Evolutionary conservation across 2,888 invertebrate genomes (phyloP).

Genomic region (Drosophila nr. perissopoda): DNA sequence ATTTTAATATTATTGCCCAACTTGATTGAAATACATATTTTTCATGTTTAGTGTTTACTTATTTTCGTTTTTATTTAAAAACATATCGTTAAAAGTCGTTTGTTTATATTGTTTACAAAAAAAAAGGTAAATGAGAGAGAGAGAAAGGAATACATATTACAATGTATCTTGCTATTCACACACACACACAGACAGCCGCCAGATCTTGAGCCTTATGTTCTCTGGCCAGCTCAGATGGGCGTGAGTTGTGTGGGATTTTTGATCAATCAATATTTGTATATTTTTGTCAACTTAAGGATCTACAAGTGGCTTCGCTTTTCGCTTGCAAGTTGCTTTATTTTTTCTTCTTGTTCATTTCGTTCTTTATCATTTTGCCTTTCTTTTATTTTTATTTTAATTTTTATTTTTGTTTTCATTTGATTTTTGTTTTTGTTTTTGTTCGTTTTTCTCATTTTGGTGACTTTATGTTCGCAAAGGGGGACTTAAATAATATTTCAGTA

Average conservation of each 20-base stretch:
- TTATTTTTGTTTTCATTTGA: conserved; percentile 5
- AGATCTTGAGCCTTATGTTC: conserved; percentile 25
- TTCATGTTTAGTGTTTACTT: conserved; percentile 36
- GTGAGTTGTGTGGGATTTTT: conserved; percentile 11
- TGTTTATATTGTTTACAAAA: conserved; percentile 64
- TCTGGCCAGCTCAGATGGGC: conserved; percentile 22
- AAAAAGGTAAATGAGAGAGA: conserved; percentile 42
- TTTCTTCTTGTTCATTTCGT: conserved; percentile 9
- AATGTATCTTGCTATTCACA: conserved; percentile 37
- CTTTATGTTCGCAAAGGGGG: conserved; percentile 43
- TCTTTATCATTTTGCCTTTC: conserved; percentile 7
- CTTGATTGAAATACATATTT: neutral
- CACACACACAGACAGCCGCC: conserved; percentile 17
- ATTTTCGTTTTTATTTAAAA: conserved; percentile 56
- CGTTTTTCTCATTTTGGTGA: conserved; percentile 48
- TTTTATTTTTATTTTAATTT: conserved; percentile 1
- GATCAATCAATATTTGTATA: conserved; percentile 6
- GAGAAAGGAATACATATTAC: conserved; percentile 29
- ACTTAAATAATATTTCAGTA: conserved; percentile 73
- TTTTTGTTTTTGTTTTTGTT: conserved; percentile 18
- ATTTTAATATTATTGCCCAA: neutral
- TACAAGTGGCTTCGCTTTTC: conserved; percentile 44
- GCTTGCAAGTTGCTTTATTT: conserved; percentile 19
- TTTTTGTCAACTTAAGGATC: conserved; percentile 45
- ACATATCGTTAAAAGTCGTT: conserved; percentile 77